Conservation (phyloP, 2,113 vertebrate species). For the Trochalopteron elliotii region DNA sequence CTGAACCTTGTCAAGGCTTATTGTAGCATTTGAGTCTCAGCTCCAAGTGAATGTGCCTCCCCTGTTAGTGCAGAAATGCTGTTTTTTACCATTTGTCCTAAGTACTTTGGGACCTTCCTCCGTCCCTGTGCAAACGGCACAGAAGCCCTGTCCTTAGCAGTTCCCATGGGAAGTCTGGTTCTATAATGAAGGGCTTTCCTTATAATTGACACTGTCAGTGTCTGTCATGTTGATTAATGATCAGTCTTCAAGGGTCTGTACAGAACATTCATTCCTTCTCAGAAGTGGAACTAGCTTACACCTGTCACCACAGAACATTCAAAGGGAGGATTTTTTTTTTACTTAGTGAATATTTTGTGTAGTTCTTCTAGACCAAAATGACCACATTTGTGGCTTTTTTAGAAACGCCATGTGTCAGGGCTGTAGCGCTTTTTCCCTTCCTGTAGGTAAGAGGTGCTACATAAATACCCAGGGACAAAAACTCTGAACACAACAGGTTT, state of each 20-base stretch:
- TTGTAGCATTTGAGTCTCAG: neutral
- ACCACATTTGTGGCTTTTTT: neutral
- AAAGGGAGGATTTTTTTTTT: neutral
- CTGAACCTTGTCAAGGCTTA: neutral
- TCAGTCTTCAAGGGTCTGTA: neutral
- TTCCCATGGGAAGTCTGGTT: neutral
- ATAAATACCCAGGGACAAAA: neutral
- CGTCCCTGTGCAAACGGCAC: neutral
- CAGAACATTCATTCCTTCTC: neutral
- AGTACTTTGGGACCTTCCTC: neutral
- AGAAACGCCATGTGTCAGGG: neutral
- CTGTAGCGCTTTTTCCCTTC: neutral
- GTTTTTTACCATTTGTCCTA: neutral
- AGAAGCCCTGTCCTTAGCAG: neutral
- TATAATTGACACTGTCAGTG: constrained; percentile 29
- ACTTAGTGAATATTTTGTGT: neutral
- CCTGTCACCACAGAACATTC: neutral
- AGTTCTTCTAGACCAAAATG: neutral
- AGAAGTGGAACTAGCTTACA: constrained; percentile 4
- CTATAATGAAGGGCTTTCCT: neutral
- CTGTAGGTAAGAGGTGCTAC: neutral
- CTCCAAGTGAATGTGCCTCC: neutral
- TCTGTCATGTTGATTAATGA: constrained; percentile 58
- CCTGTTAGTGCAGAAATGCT: neutral
- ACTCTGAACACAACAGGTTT: neutral